Conservation (phyloP, 2,888 invertebrate species). For the Dioctria linearis region DNA sequence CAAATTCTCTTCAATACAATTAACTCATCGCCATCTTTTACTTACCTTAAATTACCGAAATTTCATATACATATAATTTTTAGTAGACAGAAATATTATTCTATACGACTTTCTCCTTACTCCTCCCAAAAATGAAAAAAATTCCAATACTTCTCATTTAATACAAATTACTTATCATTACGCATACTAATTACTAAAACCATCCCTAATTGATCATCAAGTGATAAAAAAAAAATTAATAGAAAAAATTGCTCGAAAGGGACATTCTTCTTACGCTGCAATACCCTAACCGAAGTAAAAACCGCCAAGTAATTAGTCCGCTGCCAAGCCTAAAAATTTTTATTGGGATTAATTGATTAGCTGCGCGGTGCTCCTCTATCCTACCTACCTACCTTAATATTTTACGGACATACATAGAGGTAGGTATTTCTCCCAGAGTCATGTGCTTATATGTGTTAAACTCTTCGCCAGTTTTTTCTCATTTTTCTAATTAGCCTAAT, state of each 20-base stretch:
- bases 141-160: constrained; percentile 53
- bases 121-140: no score
- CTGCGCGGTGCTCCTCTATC: constrained; percentile 34
- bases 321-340: constrained; percentile 59
- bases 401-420: no score
- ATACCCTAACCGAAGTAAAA: constrained; percentile 19
- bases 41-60: no score
- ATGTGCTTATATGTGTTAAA: constrained; percentile 10
- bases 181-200: constrained; percentile 56
- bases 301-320: constrained; percentile 56
- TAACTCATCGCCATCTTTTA: no score
- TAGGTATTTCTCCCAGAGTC: not conserved
- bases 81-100: no score
- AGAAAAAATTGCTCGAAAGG: constrained; percentile 1
- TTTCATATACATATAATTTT: no score
- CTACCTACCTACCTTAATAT: not conserved
- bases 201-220: constrained; percentile 58
- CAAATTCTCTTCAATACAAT: no score
- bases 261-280: not conserved
- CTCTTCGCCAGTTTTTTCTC: constrained; percentile 40
- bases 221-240: constrained; percentile 51
- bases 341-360: constrained; percentile 60
- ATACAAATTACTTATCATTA: constrained; percentile 57
- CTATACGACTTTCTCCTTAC: no score
- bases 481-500: constrained; percentile 59